Conservation (phyloP, 2,113 vertebrate genomes). For the Grammomys surdaster region DNA sequence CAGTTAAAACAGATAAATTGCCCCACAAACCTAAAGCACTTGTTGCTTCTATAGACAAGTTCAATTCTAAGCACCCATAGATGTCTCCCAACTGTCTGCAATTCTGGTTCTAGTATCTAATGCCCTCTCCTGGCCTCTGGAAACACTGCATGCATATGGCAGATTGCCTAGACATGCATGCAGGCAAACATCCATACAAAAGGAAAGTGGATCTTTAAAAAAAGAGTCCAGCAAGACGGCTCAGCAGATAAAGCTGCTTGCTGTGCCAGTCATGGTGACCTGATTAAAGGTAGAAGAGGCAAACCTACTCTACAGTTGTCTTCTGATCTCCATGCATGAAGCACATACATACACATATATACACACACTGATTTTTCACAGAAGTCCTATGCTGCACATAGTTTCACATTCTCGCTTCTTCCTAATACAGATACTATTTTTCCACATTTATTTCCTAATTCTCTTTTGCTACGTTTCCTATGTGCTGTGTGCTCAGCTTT, state of each 20-base stretch:
- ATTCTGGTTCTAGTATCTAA: background rate
- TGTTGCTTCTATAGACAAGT: background rate
- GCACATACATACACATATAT: background rate
- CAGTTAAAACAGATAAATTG: background rate
- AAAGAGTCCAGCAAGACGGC: background rate
- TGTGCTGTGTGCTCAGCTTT: background rate
- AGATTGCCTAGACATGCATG: background rate
- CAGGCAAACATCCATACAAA: background rate
- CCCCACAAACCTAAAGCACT: background rate
- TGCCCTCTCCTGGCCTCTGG: background rate
- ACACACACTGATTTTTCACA: background rate
- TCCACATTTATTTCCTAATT: constrained; percentile 33
- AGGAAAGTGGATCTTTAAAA: background rate
- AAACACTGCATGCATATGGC: background rate
- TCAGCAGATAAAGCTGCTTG: background rate
- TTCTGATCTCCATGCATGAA: background rate
- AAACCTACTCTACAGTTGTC: background rate
- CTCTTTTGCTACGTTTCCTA: background rate
- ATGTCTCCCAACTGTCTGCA: background rate
- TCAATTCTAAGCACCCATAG: background rate
- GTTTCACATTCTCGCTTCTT: background rate
- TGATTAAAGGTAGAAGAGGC: background rate
- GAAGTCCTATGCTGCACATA: background rate
- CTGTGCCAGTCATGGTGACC: background rate
- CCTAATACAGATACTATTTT: background rate